These are phyloP conservation scores for Zeuzera pyrina DNA, from an alignment of 2,888 invertebrate species.

Conservation along the genomic window DNA sequence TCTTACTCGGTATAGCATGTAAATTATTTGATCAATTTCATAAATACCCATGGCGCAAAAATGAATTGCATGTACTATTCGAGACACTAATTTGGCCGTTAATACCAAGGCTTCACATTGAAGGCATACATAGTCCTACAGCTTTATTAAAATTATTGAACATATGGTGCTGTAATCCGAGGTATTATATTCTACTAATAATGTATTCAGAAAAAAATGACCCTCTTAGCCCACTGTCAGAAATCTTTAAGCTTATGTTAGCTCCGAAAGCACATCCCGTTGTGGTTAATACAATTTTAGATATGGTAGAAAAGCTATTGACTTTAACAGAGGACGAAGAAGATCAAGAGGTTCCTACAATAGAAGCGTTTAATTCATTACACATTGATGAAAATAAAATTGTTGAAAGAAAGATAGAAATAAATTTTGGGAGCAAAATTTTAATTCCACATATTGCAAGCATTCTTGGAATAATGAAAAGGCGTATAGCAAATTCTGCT, in stretches of 20 bases:
- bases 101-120: slow-evolving; percentile 80
- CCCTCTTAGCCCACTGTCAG: slow-evolving; percentile 74
- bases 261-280: slow-evolving; percentile 77
- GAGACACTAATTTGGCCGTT: slow-evolving; percentile 87
- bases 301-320: slow-evolving; percentile 82
- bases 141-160: slow-evolving; percentile 84
- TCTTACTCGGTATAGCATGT: slow-evolving; percentile 74
- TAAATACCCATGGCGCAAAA: slow-evolving; percentile 78
- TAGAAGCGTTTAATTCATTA: slow-evolving; percentile 49
- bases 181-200: slow-evolving; percentile 81
- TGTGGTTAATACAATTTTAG: slow-evolving; percentile 80
- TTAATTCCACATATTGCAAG: slow-evolving; percentile 81
- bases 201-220: slow-evolving; percentile 65
- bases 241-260: slow-evolving; percentile 80
- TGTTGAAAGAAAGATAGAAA: slow-evolving; percentile 34
- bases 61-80: slow-evolving; percentile 83
- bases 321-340: slow-evolving; percentile 76
- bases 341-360: slow-evolving; percentile 45
- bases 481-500: slow-evolving; percentile 74
- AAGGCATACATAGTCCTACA: slow-evolving; percentile 89
- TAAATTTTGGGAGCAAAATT: slow-evolving; percentile 82
- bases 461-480: slow-evolving; percentile 80
- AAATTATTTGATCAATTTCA: slow-evolving; percentile 88
- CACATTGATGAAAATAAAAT: slow-evolving; percentile 23
- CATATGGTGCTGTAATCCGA: slow-evolving; percentile 85